Evolutionary conservation across 2,888 invertebrate genomes (phyloP), one percentile per base, ranked within the genome.

Genomic region (Iselma pallidipennis): DNA sequence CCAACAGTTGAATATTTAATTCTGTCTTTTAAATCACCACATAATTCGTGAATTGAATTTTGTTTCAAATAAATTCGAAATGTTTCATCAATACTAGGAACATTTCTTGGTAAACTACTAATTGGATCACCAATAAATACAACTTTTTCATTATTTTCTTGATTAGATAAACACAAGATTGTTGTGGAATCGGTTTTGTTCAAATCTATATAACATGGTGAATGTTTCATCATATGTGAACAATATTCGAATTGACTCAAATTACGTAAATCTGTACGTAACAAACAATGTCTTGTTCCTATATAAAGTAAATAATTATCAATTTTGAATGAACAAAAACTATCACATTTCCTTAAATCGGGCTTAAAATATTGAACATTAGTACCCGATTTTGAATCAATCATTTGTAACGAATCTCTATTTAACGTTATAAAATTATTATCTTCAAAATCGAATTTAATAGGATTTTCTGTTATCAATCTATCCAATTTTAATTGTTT

Each of bases 201-300:
- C 23, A 67, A 51, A 63, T 73, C 72, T 55, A 73, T 66, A 49
- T 71, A 73, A 57, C 69, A 63, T 9, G 74, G 72, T 28, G 70
- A 52, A 25, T 37, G 21, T 49, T 48, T 52, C 61, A 61, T 52
- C 31, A 61, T 55, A 33, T 61, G 61, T 5, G 56, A 28, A 52
- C 61, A 61, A 57, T 49, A 61, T 21, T 61, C 57, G 1, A 53
- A 48, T 37, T 31, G 31, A 16, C 53, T 50, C 9, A 53, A 31
- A 53, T 49, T 56, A n/a, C 61, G 45, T 10, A 49, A 2, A 28
- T 61, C 61, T 19, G 33, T 52, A 10, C 48, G 19, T 10, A 61
- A 19, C 16, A 61, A 37, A 57, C 28, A 29, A 49, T 61, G 61
- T 42, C 61, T 42, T 26, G 52, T 31, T 3, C 31, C 49, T 19